Evolutionary conservation across 1,140 invertebrate species (phyloP), one percentile per base, ranked within the genome.

Genomic region (Listronotus oregonensis): DNA sequence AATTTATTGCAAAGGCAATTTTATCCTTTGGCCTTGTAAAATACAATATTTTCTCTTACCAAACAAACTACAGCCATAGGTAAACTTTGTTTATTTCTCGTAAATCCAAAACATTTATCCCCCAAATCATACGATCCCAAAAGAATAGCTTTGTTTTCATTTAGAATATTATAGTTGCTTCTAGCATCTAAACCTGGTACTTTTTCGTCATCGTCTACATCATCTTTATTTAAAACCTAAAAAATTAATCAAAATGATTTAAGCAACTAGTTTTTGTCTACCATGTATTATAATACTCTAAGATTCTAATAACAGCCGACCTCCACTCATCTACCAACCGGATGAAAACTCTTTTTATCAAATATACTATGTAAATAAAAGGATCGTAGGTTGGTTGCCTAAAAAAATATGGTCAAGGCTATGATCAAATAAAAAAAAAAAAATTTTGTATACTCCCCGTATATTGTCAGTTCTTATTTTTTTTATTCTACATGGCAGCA

Each of bases 81-180:
- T 31, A 84, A 71, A 0, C 82, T 79, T 72, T 84, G 83, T 44
- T 81, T 77, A 58, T 78, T 83, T 51, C 82, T 80, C 0, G 80
- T 77, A 21, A 83, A 82, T 56, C 80, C 80, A 56, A 85, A 85
- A 70, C 81, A 83, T 64, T 78, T 74, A 64, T 84, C 82, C 0
- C 79, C 81, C 58, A 84, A 77, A 76, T 84, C 81, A 76, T 82
- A 82, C 37, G 80, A 83, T 31, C 78, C 83, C 57, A 81, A 81
- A 8, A 84, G 79, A 3, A 84, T 80, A 12, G 83, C 83, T 70
- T 81, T 82, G 49, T 80, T 79, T 63, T 81, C 80, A 49, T 80
- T 82, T 21, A 85, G 64, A 27, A 84, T 81, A 58, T 80, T 79
- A 57, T 82, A 84, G 10, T 80, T 80, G 73, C 81, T 81, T 74